A percentile compares a stretch with the other conserved stretches of the same genome.
phyloP scores from a whole-genome alignment of 2,888 invertebrate species.

The Pharmacophagus antenor region DNA sequence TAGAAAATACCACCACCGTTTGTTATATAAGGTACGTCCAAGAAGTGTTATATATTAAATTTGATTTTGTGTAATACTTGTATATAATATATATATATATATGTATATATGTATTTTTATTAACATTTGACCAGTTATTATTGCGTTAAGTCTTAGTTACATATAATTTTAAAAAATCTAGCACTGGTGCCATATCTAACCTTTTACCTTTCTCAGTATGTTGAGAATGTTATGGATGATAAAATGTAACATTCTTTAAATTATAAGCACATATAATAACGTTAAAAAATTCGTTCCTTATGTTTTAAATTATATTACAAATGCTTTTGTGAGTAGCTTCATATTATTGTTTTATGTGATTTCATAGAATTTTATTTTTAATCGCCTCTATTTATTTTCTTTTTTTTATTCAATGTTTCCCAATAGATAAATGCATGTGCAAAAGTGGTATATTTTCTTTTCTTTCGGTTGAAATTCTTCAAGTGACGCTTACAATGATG shows the following conservation, averaged over 20 bases:
- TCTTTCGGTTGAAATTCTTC: conserved; percentile 52
- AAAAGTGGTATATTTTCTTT: conserved; percentile 51
- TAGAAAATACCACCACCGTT: conserved; percentile 76
- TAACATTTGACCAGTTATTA: conserved; percentile 50
- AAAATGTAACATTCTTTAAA: conserved; percentile 48
- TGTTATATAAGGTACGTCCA: conserved; percentile 77
- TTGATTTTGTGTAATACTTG: conserved; percentile 72
- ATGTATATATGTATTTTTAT: conserved; percentile 58
- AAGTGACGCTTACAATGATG: conserved; percentile 31
- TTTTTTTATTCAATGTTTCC: conserved; percentile 54
- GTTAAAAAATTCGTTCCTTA: conserved; percentile 32
- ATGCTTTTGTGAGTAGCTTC: conserved; percentile 73
- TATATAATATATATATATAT: too few species aligned
- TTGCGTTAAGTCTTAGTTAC: conserved; percentile 55
- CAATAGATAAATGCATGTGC: conserved; percentile 68
- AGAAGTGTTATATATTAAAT: conserved; percentile 61
- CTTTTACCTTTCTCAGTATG: conserved; percentile 35
- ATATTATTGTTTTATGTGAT: conserved; percentile 47
- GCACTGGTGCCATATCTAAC: conserved; percentile 68
- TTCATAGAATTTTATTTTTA: conserved; percentile 49
- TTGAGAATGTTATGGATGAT: conserved; percentile 77
- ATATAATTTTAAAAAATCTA: conserved; percentile 39
- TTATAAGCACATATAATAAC: conserved; percentile 34
- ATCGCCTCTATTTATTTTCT: conserved; percentile 55
- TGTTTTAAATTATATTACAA: conserved; percentile 42